phyloP scores from a whole-genome alignment of 2,888 invertebrate species.

The Agrilus mali region DNA sequence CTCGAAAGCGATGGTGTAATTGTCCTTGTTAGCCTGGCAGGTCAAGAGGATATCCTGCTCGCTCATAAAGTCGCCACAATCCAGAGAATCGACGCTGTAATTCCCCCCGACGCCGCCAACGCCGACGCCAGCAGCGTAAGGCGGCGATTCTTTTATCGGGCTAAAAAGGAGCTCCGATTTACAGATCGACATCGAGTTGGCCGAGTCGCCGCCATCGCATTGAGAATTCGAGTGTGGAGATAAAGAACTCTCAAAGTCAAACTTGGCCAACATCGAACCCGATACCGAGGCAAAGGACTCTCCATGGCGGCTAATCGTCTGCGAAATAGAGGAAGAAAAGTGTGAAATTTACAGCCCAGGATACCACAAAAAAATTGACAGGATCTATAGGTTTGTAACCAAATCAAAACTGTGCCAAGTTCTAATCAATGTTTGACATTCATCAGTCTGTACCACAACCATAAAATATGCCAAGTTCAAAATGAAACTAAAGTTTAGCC shows the following conservation, averaged over 20 bases:
- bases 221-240: constrained; percentile 63
- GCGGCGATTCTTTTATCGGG: constrained; percentile 67
- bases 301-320: constrained; percentile 61
- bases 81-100: constrained; percentile 83
- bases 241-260: constrained; percentile 64
- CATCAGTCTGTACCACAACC: no score
- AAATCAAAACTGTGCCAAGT: no score
- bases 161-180: constrained; percentile 86
- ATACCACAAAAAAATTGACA: no score
- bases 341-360: no score
- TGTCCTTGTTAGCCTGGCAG: constrained; percentile 86
- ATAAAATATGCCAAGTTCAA: no score
- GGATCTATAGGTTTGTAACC: no score
- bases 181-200: constrained; percentile 79
- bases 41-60: constrained; percentile 80
- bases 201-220: constrained; percentile 65
- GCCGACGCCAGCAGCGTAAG: no score
- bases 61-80: constrained; percentile 62
- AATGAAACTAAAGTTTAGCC: no score
- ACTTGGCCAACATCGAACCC: constrained; percentile 68
- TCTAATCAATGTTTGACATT: no score
- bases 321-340: constrained; percentile 15
- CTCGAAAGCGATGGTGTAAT: constrained; percentile 91
- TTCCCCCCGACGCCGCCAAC: constrained; percentile 48
- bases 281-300: constrained; percentile 76